A percentile compares a stretch with the other conserved stretches of the same genome.
These are phyloP conservation scores for Potamarius usumacintae DNA, from an alignment of 2,113 vertebrate genomes.

Conservation along the genomic window DNA sequence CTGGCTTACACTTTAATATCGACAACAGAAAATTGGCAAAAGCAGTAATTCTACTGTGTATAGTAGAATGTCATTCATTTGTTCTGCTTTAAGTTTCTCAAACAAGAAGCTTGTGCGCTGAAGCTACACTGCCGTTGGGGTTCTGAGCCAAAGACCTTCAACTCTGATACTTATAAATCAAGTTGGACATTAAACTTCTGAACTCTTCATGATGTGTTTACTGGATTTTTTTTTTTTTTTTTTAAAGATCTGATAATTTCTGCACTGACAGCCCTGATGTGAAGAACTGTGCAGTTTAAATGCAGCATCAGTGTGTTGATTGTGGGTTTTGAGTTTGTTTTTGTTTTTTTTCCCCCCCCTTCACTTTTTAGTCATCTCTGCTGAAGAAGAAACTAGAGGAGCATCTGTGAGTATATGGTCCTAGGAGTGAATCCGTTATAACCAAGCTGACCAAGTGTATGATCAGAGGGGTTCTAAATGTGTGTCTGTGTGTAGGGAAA, in stretches of 20 bases:
- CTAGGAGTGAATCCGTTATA: neutral
- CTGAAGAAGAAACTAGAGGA: constrained; percentile 88
- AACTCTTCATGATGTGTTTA: neutral
- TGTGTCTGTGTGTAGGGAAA: constrained; percentile 71
- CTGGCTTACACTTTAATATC: neutral
- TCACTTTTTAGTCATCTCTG: constrained; percentile 72
- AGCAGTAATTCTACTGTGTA: too few relatives aligned
- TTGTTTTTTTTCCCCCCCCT: neutral
- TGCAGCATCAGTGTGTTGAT: neutral
- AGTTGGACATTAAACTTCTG: neutral
- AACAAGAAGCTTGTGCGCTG: neutral
- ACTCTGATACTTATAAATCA: neutral
- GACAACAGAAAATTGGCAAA: too few relatives aligned
- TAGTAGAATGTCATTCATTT: neutral
- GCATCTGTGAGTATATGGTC: constrained; percentile 81
- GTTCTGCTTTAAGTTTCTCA: neutral
- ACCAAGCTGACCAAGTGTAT: neutral
- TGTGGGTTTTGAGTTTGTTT: too few relatives aligned
- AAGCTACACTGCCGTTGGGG: too few relatives aligned
- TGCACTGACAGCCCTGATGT: neutral
- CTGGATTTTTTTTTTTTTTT: too few relatives aligned
- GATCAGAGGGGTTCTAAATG: neutral
- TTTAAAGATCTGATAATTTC: neutral
- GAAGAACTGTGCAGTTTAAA: neutral
- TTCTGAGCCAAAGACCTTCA: too few relatives aligned